phyloP scores from a whole-genome alignment of 2,113 vertebrate species.

The Sitta europaea region DNA sequence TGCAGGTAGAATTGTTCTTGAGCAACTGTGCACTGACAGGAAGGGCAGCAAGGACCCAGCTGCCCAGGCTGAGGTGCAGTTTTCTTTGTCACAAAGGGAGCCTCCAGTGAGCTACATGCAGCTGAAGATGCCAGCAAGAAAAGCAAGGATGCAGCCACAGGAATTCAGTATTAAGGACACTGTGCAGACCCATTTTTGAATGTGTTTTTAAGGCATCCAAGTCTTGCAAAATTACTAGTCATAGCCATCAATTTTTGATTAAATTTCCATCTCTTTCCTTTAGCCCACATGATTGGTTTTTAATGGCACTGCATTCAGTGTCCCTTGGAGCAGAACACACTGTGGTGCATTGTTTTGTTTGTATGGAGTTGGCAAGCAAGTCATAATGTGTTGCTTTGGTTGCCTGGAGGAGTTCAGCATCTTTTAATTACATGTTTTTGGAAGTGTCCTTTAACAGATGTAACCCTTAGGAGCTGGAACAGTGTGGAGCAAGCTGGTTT shows the following conservation, averaged over 20 bases:
- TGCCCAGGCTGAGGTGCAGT: background rate
- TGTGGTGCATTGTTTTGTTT: background rate
- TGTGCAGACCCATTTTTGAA: background rate
- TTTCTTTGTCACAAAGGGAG: background rate
- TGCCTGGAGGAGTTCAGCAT: background rate
- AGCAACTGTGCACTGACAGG: background rate
- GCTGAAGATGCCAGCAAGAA: background rate
- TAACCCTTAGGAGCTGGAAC: background rate
- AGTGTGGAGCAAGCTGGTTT: background rate
- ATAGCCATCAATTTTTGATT: background rate
- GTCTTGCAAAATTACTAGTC: background rate
- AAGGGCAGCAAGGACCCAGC: background rate
- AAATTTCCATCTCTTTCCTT: background rate
- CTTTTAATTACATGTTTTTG: background rate
- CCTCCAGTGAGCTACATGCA: fast-evolving
- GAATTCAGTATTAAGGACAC: background rate
- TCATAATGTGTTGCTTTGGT: background rate
- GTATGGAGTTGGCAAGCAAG: background rate
- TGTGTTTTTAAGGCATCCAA: background rate
- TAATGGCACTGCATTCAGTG: background rate
- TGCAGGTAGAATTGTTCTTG: background rate
- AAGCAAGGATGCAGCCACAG: background rate
- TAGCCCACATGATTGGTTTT: background rate
- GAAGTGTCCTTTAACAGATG: background rate
- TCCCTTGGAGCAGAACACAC: background rate